A percentile compares a stretch with the other conserved stretches of the same genome.
Conservation (phyloP, 2,888 invertebrate genomes). For the Synanthedon myopaeformis region DNA sequence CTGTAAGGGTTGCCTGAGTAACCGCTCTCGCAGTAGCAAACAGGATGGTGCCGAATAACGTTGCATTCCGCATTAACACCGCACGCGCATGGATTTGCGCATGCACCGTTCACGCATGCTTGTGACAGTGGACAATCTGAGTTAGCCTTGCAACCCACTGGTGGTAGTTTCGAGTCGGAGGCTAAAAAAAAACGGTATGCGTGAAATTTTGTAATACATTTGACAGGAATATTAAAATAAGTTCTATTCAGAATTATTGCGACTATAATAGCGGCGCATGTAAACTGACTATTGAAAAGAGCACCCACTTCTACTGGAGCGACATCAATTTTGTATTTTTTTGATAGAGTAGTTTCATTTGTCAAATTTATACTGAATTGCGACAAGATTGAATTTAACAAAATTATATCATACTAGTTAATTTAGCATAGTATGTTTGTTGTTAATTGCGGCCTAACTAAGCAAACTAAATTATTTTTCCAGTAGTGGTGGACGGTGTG, state of each 20-base stretch:
- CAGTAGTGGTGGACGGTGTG: background rate
- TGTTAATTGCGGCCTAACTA: background rate
- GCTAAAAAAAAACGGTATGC: constrained; percentile 44
- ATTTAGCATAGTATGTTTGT: too few species aligned
- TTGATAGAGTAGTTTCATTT: too few species aligned
- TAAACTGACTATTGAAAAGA: too few species aligned
- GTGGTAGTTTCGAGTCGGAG: constrained; percentile 65
- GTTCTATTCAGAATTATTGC: too few species aligned
- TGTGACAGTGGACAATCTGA: constrained; percentile 85
- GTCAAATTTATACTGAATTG: too few species aligned
- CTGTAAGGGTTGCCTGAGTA: constrained; percentile 88
- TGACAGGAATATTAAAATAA: too few species aligned
- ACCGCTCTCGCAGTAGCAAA: constrained; percentile 84
- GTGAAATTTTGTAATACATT: too few species aligned
- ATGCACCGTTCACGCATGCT: constrained; percentile 84
- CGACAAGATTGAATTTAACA: too few species aligned
- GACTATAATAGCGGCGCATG: too few species aligned
- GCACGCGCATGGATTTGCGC: constrained; percentile 87
- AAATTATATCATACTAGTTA: too few species aligned
- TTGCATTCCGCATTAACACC: constrained; percentile 85
- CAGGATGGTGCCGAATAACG: constrained; percentile 86
- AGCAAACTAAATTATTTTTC: background rate
- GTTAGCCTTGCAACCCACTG: constrained; percentile 79
- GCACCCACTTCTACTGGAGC: too few species aligned
- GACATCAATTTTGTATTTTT: too few species aligned